phyloP scores from a whole-genome alignment of 1,140 invertebrate genomes.

The Babylonia areolata region DNA sequence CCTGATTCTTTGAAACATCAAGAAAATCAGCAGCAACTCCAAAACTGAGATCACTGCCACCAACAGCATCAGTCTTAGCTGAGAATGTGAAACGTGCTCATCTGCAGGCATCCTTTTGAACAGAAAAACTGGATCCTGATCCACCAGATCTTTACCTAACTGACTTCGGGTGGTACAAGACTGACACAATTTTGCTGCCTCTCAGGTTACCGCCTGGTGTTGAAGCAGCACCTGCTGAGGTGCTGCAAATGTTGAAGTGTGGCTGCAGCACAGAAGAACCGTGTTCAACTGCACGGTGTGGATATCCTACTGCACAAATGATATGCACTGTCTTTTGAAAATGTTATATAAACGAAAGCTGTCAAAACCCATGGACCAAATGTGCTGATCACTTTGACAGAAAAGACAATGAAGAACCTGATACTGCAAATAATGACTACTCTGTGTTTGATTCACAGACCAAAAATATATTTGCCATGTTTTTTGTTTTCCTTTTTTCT shows the following conservation, averaged over 20 bases:
- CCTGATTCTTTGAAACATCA: neutral
- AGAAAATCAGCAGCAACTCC: neutral
- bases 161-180: too few relatives aligned
- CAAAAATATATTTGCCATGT: too few relatives aligned
- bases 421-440: too few relatives aligned
- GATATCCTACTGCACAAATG: neutral
- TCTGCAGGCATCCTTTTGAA: constrained; percentile 33
- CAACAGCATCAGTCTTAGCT: constrained; percentile 7
- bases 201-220: neutral
- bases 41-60: constrained; percentile 5
- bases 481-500: too few relatives aligned
- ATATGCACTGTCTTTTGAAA: neutral
- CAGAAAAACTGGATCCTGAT: neutral
- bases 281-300: constrained; percentile 26
- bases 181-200: too few relatives aligned
- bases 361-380: neutral
- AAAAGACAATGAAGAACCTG: neutral
- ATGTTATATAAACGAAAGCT: neutral
- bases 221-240: constrained; percentile 6
- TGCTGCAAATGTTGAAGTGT: constrained; percentile 28
- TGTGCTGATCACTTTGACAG: neutral
- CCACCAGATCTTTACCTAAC: neutral
- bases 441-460: too few relatives aligned
- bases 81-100: constrained; percentile 45
- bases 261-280: constrained; percentile 18